phyloP scores from a whole-genome alignment of 2,113 vertebrate genomes.

The Chaetura pelagica region DNA sequence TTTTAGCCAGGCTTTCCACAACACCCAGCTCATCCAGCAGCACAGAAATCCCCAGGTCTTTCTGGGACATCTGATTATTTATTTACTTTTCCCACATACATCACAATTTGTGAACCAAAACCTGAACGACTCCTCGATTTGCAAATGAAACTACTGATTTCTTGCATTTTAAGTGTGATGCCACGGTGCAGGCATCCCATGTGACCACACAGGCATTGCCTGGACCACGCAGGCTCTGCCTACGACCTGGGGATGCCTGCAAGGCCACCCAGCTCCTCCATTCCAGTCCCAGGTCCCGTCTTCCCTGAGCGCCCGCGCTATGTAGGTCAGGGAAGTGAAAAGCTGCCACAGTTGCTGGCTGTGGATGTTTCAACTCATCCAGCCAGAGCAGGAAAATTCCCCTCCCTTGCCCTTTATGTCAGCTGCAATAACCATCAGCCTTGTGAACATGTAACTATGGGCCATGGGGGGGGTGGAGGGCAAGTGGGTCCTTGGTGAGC shows the following conservation, averaged over 20 bases:
- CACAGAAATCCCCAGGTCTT: background rate
- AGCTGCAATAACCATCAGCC: background rate
- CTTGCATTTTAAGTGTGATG: background rate
- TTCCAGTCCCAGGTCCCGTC: background rate
- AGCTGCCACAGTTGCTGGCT: conserved; percentile 5
- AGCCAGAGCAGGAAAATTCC: conserved; percentile 26
- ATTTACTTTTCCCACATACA: too few relatives aligned
- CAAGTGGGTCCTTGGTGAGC: accelerated
- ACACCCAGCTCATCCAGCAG: too few relatives aligned
- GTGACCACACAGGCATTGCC: background rate
- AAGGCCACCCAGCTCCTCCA: background rate
- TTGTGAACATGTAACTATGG: accelerated
- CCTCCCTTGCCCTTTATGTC: conserved; percentile 50
- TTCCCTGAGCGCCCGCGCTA: background rate
- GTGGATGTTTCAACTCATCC: conserved; percentile 41
- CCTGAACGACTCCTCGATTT: background rate
- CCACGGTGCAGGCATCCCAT: too few relatives aligned
- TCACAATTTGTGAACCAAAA: background rate
- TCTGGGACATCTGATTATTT: background rate
- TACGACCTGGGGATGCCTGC: background rate
- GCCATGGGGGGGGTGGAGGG: background rate
- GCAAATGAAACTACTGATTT: background rate
- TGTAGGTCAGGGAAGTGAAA: conserved; percentile 59
- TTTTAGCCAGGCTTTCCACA: background rate
- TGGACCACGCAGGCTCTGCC: too few relatives aligned